These are phyloP conservation scores for Hirudo medicinalis DNA, from an alignment of 1,140 invertebrate species.

Conservation along the genomic window DNA sequence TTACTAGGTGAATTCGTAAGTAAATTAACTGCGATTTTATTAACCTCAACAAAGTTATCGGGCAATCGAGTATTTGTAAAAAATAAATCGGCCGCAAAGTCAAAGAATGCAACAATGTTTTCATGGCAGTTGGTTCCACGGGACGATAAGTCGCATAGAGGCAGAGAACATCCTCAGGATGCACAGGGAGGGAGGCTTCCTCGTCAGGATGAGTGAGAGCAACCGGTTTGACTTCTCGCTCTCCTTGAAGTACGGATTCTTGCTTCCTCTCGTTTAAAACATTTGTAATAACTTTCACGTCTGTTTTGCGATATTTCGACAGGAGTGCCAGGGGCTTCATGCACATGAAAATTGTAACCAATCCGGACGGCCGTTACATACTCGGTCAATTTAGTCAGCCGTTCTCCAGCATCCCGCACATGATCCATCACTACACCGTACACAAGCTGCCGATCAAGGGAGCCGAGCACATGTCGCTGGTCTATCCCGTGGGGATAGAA, in stretches of 20 bases:
- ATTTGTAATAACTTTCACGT: background rate
- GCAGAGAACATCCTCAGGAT: conserved; percentile 33
- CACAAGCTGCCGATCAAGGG: conserved; percentile 81
- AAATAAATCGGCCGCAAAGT: too few species aligned
- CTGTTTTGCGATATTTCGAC: conserved; percentile 14
- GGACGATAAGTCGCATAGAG: conserved; percentile 31
- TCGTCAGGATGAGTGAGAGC: conserved; percentile 34
- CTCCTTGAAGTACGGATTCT: conserved; percentile 42
- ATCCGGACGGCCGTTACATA: conserved; percentile 54
- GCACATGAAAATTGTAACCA: conserved; percentile 68
- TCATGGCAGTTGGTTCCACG: conserved; percentile 37
- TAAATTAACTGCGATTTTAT: too few species aligned
- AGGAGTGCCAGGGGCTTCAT: conserved; percentile 83
- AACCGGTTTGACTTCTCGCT: conserved; percentile 33
- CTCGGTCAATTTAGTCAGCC: conserved; percentile 78
- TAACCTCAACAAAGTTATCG: too few species aligned
- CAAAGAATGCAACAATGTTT: background rate
- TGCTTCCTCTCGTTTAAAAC: conserved; percentile 3
- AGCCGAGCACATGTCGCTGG: conserved; percentile 82
- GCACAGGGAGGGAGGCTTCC: conserved; percentile 35
- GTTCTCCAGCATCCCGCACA: conserved; percentile 73
- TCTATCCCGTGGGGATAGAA: conserved; percentile 72
- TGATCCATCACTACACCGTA: conserved; percentile 80
- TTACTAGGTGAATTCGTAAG: too few species aligned
- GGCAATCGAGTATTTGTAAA: too few species aligned